These are phyloP conservation scores for Alligator mississippiensis DNA, from an alignment of 2,113 vertebrate species.

Conservation along the genomic window DNA sequence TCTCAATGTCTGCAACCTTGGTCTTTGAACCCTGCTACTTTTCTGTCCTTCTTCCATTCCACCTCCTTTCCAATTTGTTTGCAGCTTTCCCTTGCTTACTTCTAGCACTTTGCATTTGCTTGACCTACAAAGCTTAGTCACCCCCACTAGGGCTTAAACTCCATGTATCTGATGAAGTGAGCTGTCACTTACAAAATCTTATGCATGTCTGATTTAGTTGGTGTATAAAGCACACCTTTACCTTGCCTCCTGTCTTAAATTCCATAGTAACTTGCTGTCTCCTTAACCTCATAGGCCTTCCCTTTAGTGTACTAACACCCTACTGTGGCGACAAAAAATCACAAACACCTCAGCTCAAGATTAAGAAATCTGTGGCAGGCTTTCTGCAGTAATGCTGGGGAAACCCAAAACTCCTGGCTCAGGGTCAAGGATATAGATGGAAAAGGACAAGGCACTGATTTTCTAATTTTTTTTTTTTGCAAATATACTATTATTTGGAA, in stretches of 20 bases:
- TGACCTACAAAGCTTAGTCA: not conserved
- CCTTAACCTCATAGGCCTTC: not conserved
- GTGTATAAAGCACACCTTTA: no score
- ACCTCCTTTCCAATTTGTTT: not conserved
- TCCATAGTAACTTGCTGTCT: not conserved
- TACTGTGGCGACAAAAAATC: not conserved
- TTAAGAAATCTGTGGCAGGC: not conserved
- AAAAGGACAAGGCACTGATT: not conserved
- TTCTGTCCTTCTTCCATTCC: not conserved
- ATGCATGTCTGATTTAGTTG: no score
- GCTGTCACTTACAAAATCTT: no score
- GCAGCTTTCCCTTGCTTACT: not conserved
- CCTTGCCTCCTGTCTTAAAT: not conserved
- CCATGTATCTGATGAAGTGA: not conserved
- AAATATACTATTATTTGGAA: not conserved
- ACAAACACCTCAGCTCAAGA: not conserved
- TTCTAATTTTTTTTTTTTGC: not conserved
- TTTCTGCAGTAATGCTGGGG: not conserved
- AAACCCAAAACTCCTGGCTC: not conserved
- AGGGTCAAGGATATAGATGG: not conserved
- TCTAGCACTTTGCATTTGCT: not conserved
- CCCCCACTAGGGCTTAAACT: not conserved
- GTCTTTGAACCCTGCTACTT: not conserved
- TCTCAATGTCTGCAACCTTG: not conserved
- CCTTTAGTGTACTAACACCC: not conserved